phyloP scores from a whole-genome alignment of 2,888 invertebrate genomes.

The Drosophila pseudotalamancana region DNA sequence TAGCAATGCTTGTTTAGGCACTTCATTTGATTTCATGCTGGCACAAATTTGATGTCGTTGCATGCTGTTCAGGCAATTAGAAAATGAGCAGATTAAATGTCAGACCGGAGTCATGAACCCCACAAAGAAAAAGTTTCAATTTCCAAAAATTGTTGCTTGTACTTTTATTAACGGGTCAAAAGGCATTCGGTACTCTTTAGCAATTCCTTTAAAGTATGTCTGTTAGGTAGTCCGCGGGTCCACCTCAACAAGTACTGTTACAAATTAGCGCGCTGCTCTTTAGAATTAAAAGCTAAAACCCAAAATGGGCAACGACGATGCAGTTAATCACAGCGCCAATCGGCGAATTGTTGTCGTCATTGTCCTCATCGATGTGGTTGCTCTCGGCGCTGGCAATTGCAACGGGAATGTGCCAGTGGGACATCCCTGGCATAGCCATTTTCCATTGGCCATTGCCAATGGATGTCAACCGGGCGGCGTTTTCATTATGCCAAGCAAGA shows the following conservation, averaged over 20 bases:
- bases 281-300: constrained; percentile 55
- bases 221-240: neutral
- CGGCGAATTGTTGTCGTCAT: constrained; percentile 42
- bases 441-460: constrained; percentile 41
- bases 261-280: constrained; percentile 57
- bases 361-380: constrained; percentile 19
- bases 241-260: constrained; percentile 19
- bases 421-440: constrained; percentile 1
- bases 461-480: constrained; percentile 54
- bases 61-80: constrained; percentile 47
- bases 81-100: constrained; percentile 37
- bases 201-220: constrained; percentile 5
- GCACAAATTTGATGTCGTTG: constrained; percentile 37
- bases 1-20: constrained; percentile 27
- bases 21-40: constrained; percentile 33
- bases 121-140: neutral
- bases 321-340: constrained; percentile 69
- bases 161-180: neutral
- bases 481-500: constrained; percentile 51
- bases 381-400: constrained; percentile 3
- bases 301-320: constrained; percentile 42
- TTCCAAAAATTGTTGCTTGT: constrained; percentile 1
- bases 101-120: neutral
- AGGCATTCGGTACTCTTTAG: too few relatives aligned
- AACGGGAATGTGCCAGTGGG: constrained; percentile 5